Base-by-base conservation (phyloP, 2,113 vertebrate genomes). In the Charina bottae region DNA sequence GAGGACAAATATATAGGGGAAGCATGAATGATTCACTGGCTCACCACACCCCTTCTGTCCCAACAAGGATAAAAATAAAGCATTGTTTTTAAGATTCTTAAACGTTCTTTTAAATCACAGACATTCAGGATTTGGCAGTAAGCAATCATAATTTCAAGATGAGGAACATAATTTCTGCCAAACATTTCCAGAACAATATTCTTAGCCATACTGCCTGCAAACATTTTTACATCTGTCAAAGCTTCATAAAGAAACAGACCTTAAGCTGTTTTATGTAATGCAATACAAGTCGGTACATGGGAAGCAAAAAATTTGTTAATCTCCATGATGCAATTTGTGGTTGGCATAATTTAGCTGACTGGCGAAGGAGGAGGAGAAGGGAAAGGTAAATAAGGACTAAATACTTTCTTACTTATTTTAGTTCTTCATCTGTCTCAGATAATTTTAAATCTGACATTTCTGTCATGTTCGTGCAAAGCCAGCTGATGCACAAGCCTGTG, bases 51-150 rank as follows among this genome's bases (percentile, higher is more conserved):
- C 88, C 90, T 55, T 83, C 93, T 93, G 60, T 91, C 49, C 91
- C 68, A 92, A 55, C 56, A 89, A 78, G 87, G 72, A 92, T 92
- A 89, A 92, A 92, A 89, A 94, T 4, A 90, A 6, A 56, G 92
- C 19, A 94, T 86, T 89, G 88, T 90, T 0, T 0, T n/a, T 78
- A 78, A 94, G 94, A 84, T 59, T 42, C 0, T 86, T 9, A 68
- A 95, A 93, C 91, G 54, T 88, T 4, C 89, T 28, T 91, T 92
- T 92, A 92, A 94, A 94, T 92, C 89, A 68, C 91, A 54, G 42
- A 62, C 83, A 92, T 94, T 95, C 94, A 88, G 42, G 91, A 88
- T 94, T 92, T 94, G 89, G 72, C 92, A 95, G 55, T 91, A 95
- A 96, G 58, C 72, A 91, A 85, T 87, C 28, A 58, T 2, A 92